Conservation (phyloP, 2,888 invertebrate genomes). For the Abrostola triplasia region DNA sequence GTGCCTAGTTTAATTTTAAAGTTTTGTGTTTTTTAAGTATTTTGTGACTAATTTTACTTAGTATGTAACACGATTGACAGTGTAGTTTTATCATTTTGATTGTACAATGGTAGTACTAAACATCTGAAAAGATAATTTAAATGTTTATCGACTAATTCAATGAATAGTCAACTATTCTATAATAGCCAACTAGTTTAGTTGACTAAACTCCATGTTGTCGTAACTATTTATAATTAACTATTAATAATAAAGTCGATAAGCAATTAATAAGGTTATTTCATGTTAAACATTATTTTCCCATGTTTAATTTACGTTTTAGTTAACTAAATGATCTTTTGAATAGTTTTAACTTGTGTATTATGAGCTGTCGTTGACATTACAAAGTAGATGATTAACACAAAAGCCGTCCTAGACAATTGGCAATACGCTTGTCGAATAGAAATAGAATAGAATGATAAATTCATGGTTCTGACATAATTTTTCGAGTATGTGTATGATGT, state of each 20-base stretch:
- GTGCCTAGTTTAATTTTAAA: slow-evolving; percentile 51
- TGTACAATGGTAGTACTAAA: slow-evolving; percentile 32
- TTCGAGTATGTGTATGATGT: neutral
- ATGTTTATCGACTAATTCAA: slow-evolving; percentile 18
- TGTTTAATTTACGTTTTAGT: slow-evolving; percentile 32
- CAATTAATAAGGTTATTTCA: slow-evolving; percentile 8
- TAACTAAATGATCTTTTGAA: slow-evolving; percentile 43
- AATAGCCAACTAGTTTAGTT: slow-evolving; percentile 10
- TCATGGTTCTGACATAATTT: too few species aligned
- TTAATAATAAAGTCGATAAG: slow-evolving; percentile 6
- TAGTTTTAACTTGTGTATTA: slow-evolving; percentile 34
- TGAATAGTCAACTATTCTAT: neutral
- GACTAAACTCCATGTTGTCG: slow-evolving; percentile 1
- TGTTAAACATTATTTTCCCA: slow-evolving; percentile 14
- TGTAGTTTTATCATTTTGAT: slow-evolving; percentile 33
- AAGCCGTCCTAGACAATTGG: neutral
- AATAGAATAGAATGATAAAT: too few species aligned
- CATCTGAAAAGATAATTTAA: slow-evolving; percentile 3
- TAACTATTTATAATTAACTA: neutral
- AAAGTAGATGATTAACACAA: slow-evolving; percentile 31
- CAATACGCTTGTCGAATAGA: too few species aligned
- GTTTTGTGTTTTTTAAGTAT: slow-evolving; percentile 59
- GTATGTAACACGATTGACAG: slow-evolving; percentile 47
- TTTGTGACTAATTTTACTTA: slow-evolving; percentile 64
- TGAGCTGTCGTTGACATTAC: slow-evolving; percentile 38